phyloP scores from a whole-genome alignment of 2,797 vertebrate genomes.

The Epinephelus malabaricus region DNA sequence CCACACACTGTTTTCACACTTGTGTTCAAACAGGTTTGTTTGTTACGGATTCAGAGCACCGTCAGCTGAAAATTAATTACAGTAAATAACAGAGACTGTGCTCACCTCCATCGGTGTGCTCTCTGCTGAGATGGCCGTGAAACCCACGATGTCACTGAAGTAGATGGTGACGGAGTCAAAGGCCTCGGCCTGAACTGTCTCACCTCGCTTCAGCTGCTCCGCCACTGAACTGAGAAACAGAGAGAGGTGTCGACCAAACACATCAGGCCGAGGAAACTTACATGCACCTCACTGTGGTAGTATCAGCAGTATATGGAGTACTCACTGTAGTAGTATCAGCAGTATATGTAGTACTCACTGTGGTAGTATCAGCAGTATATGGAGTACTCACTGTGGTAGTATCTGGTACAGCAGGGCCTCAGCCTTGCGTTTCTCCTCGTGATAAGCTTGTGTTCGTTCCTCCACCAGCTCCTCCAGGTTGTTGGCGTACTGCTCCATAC shows the following conservation, averaged over 20 bases:
- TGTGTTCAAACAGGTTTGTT: too few species aligned
- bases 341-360: neutral
- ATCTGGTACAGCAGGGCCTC: constrained; percentile 96
- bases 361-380: neutral
- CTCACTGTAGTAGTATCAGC: constrained; percentile 84
- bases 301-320: constrained; percentile 17
- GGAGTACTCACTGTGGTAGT: constrained; percentile 92
- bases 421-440: constrained; percentile 95
- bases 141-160: constrained; percentile 97
- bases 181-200: constrained; percentile 94
- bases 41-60: too few species aligned
- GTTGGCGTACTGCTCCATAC: constrained; percentile 98
- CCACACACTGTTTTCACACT: too few species aligned
- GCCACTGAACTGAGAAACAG: constrained; percentile 89
- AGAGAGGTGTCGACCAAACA: neutral
- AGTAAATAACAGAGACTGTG: too few species aligned
- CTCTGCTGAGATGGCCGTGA: constrained; percentile 93
- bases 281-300: constrained; percentile 85
- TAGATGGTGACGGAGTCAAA: constrained; percentile 97
- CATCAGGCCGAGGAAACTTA: too few species aligned
- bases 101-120: constrained; percentile 96
- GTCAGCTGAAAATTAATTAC: too few species aligned
- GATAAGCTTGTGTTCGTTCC: constrained; percentile 94
- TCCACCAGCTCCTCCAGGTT: constrained; percentile 97
- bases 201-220: constrained; percentile 94